A percentile compares a stretch with the other conserved stretches of the same genome.
Conservation (phyloP, 2,888 invertebrate genomes). For the Idaea aversata region DNA sequence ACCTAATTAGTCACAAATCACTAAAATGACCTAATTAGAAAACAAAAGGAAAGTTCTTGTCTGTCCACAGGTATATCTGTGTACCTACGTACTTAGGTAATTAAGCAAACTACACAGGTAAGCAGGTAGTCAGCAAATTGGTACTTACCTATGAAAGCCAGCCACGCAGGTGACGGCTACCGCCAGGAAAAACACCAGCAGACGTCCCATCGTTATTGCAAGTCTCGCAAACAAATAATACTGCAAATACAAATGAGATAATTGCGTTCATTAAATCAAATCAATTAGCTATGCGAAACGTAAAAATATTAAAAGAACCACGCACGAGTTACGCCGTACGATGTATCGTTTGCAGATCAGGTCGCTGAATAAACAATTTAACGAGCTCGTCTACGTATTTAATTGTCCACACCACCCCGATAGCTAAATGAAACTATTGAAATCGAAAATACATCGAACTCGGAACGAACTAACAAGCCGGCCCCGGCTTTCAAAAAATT, state of each 20-base stretch:
- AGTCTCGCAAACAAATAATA: slow-evolving; percentile 34
- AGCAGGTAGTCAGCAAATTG: no score
- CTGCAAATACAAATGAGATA: neutral
- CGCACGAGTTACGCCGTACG: neutral
- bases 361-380: no score
- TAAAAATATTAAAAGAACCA: neutral
- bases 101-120: no score
- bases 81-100: no score
- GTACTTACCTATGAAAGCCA: slow-evolving; percentile 52
- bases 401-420: no score
- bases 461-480: neutral
- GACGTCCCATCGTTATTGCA: slow-evolving; percentile 53
- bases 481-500: neutral
- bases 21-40: no score
- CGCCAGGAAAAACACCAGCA: slow-evolving; percentile 48
- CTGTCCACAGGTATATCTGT: no score
- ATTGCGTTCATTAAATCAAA: neutral
- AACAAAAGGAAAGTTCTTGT: no score
- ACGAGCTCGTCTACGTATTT: no score
- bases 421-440: no score
- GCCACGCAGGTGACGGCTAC: slow-evolving; percentile 47
- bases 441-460: no score
- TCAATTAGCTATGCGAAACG: neutral
- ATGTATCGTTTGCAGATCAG: neutral
- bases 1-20: no score